These are phyloP conservation scores for Drosophila nebulosa DNA, from an alignment of 1,140 invertebrate genomes.

Conservation along the genomic window DNA sequence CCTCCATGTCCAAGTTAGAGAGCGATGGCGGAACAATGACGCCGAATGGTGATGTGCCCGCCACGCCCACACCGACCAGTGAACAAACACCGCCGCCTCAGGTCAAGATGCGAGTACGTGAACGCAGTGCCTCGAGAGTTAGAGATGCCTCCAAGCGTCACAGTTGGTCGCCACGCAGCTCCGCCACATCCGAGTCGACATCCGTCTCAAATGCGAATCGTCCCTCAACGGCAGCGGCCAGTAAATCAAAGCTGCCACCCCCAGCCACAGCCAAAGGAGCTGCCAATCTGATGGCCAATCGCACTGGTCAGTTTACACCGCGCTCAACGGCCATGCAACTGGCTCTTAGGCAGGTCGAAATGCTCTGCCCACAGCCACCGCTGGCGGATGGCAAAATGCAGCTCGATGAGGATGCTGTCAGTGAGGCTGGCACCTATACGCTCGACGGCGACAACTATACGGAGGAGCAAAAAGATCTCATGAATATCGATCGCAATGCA, in stretches of 20 bases:
- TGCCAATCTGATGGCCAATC: constrained; percentile 65
- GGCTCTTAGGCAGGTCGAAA: constrained; percentile 71
- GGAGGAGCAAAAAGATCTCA: constrained; percentile 91
- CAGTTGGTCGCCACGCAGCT: constrained; percentile 79
- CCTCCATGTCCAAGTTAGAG: constrained; percentile 85
- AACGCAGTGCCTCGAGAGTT: constrained; percentile 71
- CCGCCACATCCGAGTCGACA: constrained; percentile 20
- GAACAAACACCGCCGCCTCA: constrained; percentile 37
- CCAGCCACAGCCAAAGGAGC: constrained; percentile 52
- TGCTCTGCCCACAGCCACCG: constrained; percentile 74
- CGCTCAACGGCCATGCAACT: constrained; percentile 76
- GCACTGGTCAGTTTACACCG: constrained; percentile 67
- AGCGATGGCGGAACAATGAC: constrained; percentile 34
- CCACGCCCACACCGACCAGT: constrained; percentile 13
- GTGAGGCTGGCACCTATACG: constrained; percentile 93
- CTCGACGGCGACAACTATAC: constrained; percentile 91
- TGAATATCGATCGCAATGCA: constrained; percentile 87
- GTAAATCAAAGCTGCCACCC: constrained; percentile 41
- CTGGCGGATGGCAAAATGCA: constrained; percentile 52
- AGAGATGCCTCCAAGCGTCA: constrained; percentile 75
- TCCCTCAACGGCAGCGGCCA: not conserved
- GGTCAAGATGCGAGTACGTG: constrained; percentile 71
- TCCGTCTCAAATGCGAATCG: not conserved
- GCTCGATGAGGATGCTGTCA: constrained; percentile 82
- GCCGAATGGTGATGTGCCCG: not conserved